Evolutionary conservation across 2,113 vertebrate genomes (phyloP).

Genomic region (Phalacrocorax pelagicus): DNA sequence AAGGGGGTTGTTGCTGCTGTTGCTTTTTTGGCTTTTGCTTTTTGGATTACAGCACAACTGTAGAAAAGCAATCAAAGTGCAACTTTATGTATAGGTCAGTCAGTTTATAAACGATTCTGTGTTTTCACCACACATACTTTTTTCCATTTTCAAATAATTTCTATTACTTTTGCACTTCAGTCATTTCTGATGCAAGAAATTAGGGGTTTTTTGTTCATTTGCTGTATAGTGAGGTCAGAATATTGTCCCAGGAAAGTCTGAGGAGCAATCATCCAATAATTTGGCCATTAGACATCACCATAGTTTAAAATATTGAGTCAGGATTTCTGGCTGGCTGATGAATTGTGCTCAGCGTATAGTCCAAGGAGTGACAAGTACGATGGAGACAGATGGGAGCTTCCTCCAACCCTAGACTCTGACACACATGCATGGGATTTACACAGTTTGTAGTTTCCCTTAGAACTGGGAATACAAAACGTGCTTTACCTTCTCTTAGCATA

Average conservation of each 20-base stretch:
- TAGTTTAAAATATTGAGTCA: rapidly evolving
- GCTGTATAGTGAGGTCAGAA: not conserved
- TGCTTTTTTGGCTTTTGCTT: not conserved
- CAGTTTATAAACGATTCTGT: not conserved
- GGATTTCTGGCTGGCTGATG: not conserved
- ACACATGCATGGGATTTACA: not conserved
- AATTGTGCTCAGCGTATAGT: rapidly evolving
- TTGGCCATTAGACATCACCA: not conserved
- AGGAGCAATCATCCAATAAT: not conserved
- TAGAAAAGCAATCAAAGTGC: not conserved
- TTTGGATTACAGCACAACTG: not conserved
- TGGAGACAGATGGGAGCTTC: not conserved
- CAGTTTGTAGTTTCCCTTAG: not conserved
- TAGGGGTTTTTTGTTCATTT: not conserved
- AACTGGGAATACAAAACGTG: not conserved
- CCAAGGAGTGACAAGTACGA: not conserved
- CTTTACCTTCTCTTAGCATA: not conserved
- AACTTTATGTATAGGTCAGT: not conserved
- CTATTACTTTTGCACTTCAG: not conserved
- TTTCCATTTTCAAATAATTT: not conserved
- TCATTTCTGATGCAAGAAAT: not conserved
- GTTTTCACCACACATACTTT: not conserved
- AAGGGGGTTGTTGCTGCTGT: not conserved
- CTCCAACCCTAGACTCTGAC: rapidly evolving
- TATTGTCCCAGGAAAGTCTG: not conserved